Evolutionary conservation across 1,140 invertebrate species (phyloP).

Genomic region (Epicauta chinensis): DNA sequence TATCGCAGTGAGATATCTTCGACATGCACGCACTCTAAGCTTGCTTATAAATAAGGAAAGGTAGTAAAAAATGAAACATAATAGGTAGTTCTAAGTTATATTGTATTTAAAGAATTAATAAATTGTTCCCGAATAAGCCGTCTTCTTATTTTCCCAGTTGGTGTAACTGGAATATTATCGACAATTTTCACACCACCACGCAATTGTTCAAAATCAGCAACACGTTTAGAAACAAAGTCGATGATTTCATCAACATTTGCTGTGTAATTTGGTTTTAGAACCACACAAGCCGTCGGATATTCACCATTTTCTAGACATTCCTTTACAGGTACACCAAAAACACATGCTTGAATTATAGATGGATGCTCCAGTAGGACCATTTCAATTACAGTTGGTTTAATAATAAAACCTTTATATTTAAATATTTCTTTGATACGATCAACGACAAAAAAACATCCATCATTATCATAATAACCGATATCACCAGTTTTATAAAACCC

Average conservation of each 20-base stretch:
- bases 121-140: neutral
- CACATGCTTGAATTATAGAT: constrained; percentile 39
- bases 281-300: constrained; percentile 2
- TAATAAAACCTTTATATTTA: constrained; percentile 55
- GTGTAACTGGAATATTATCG: constrained; percentile 2
- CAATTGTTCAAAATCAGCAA: constrained; percentile 1
- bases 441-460: constrained; percentile 58
- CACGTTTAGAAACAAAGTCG: constrained; percentile 1
- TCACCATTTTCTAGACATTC: constrained; percentile 4
- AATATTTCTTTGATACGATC: constrained; percentile 68
- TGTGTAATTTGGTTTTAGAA: constrained; percentile 2
- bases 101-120: too few species aligned
- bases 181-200: constrained; percentile 7
- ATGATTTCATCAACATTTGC: neutral
- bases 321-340: constrained; percentile 1
- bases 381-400: constrained; percentile 53
- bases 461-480: constrained; percentile 57
- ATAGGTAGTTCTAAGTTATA: too few species aligned
- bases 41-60: too few species aligned
- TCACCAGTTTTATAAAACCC: constrained; percentile 61
- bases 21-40: too few species aligned
- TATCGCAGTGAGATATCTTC: too few species aligned
- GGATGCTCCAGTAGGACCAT: constrained; percentile 54
- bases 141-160: constrained; percentile 8
- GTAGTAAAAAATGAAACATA: too few species aligned